Evolutionary conservation across 2,797 vertebrate species (phyloP).

Genomic region (Rallus crepitans): DNA sequence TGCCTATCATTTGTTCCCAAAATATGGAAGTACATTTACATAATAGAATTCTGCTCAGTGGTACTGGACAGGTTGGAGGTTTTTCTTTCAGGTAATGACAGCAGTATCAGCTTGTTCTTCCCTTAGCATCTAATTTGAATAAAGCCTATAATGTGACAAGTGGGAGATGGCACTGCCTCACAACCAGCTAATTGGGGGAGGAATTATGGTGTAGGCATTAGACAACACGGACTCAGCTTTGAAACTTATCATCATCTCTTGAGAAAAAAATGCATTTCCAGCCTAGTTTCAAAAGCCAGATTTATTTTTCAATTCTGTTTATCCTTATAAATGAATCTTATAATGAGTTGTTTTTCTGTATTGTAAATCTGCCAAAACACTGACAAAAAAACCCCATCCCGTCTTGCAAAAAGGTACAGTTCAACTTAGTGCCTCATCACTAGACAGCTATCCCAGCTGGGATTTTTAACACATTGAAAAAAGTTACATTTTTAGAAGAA

Average conservation of each 20-base stretch:
- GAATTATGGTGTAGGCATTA: not conserved
- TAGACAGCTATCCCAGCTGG: not conserved
- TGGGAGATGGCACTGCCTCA: slow-evolving; percentile 28
- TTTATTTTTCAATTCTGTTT: slow-evolving; percentile 44
- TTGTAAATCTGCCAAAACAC: not conserved
- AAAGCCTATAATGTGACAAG: slow-evolving; percentile 51
- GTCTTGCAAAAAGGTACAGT: not conserved
- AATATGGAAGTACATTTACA: slow-evolving; percentile 61
- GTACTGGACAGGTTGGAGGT: slow-evolving; percentile 36
- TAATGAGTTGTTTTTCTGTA: slow-evolving; percentile 49
- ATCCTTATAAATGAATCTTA: slow-evolving; percentile 36
- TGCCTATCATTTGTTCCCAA: slow-evolving; percentile 62
- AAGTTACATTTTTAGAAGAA: not conserved
- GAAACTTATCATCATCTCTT: slow-evolving; percentile 22
- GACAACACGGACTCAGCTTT: not conserved
- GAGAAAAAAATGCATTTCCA: not conserved
- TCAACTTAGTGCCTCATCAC: not conserved
- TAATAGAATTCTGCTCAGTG: slow-evolving; percentile 8
- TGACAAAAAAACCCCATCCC: not conserved
- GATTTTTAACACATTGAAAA: not conserved
- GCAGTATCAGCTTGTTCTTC: not conserved
- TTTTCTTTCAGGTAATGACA: slow-evolving; percentile 49
- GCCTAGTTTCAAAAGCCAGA: not conserved
- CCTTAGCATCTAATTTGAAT: slow-evolving; percentile 54
- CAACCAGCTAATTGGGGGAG: not conserved